Base-by-base conservation (phyloP, 2,113 vertebrate species). In the Melozone crissalis region DNA sequence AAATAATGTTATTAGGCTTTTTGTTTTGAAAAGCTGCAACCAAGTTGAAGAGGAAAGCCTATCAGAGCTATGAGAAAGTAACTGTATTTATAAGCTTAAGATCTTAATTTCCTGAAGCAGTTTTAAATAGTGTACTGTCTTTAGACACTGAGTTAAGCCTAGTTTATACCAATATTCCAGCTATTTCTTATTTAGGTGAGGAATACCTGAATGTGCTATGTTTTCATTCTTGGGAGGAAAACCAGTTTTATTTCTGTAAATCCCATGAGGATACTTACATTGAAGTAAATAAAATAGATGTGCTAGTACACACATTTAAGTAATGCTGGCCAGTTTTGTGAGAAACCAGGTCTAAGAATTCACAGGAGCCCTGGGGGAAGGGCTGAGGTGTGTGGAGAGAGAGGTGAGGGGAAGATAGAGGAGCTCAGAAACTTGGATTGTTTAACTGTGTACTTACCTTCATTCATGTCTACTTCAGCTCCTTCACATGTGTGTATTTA, bases 1-100 rank as follows among this genome's bases (percentile, higher is more conserved):
- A 90, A 96, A 95, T 85, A 96, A 85, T 35, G 49, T 90, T 94
- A 55, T 39, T 94, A 62, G 39, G 16, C 65, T 94, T 87, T 96
- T 47, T 5, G 11, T 66, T 79, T 84, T 55, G 89, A 43, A 58
- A 94, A 92, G 69, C 47, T 87, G 66, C 39, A 55, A 80, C 75
- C 43, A 89, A 90, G 41, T 51, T 73, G 73, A 82, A 93, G 62
- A 89, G 52, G 77, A 67, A 93, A 84, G 57, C 65, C 69, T 88
- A 6, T 68, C 78, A 65, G 74, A 94, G 46, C 49, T 90, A 31
- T 49, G 43, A 94, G 87, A 96, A 97, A n/a, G n/a, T n/a, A n/a
- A 87, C 57, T 92, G n/a, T 77, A 72, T 89, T 97, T 95, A 84
- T 90, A 76, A 89, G 67, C 30, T 63, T 79, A 83, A 89, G 75